Evolutionary conservation across 2,113 vertebrate species (phyloP).

Genomic region (Oostethus manadensis): DNA sequence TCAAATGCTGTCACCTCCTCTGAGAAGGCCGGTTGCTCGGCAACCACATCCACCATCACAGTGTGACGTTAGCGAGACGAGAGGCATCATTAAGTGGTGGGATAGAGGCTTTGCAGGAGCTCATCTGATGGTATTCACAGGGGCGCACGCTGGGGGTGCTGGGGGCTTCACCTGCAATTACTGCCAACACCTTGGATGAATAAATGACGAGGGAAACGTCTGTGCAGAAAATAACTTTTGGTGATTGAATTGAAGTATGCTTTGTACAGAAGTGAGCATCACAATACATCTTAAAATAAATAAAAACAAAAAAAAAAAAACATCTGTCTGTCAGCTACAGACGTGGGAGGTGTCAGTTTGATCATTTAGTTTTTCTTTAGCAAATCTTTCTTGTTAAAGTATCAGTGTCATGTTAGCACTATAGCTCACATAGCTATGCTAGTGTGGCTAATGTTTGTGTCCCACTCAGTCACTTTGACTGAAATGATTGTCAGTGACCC

Average conservation of each 20-base stretch:
- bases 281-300: too few relatives aligned
- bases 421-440: too few relatives aligned
- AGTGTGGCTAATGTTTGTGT: too few relatives aligned
- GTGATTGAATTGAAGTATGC: constrained; percentile 9
- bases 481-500: too few relatives aligned
- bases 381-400: too few relatives aligned
- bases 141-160: neutral
- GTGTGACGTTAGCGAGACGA: constrained; percentile 53
- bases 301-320: too few relatives aligned
- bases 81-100: constrained; percentile 35
- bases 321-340: too few relatives aligned
- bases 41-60: constrained; percentile 50
- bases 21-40: constrained; percentile 62
- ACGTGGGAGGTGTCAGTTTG: too few relatives aligned
- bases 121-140: neutral
- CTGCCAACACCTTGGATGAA: neutral
- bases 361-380: too few relatives aligned
- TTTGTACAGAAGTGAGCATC: constrained; percentile 1
- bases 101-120: constrained; percentile 5
- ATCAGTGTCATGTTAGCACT: too few relatives aligned
- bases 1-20: constrained; percentile 64
- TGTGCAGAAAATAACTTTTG: too few relatives aligned
- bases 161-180: neutral
- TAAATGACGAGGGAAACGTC: neutral
- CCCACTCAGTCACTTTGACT: too few relatives aligned